Percentiles rank a stretch among this genome's conserved stretches.
These are phyloP conservation scores for Diprion similis DNA, from an alignment of 1,140 invertebrate genomes.

Conservation along the genomic window DNA sequence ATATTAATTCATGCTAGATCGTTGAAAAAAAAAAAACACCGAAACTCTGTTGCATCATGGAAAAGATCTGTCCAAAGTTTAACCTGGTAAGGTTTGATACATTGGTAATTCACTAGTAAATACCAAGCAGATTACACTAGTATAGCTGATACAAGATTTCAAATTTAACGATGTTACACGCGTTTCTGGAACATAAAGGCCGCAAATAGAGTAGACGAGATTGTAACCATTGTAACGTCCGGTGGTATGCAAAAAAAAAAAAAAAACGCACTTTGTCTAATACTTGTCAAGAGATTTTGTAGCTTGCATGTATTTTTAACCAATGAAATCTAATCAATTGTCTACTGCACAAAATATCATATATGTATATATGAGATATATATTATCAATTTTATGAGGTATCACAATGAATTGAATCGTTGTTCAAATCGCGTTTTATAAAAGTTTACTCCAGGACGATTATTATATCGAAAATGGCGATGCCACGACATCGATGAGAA, in stretches of 20 bases:
- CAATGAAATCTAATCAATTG: constrained; percentile 53
- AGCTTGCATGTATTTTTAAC: neutral
- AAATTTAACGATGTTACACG: neutral
- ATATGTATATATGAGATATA: no score
- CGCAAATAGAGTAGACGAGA: neutral
- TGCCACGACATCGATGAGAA: constrained; percentile 53
- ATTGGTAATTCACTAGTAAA: neutral
- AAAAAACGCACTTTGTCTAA: neutral
- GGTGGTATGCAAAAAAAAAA: neutral
- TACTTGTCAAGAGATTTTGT: no score
- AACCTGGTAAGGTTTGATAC: neutral
- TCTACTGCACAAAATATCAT: constrained; percentile 62
- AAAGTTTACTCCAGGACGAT: constrained; percentile 53
- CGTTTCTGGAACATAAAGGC: neutral
- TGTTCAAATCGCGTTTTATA: constrained; percentile 58
- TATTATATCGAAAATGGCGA: constrained; percentile 15
- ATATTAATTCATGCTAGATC: no score
- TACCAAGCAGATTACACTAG: neutral
- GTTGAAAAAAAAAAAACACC: no score
- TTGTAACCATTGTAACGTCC: neutral
- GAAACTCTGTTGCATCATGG: neutral
- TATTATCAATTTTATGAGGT: constrained; percentile 38
- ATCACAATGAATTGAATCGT: constrained; percentile 51
- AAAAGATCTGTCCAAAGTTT: neutral
- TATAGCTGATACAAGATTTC: neutral